Percentiles rank a stretch among this genome's conserved stretches.
These are phyloP conservation scores for Ormyrus thymus DNA, from an alignment of 2,888 invertebrate genomes.

Conservation along the genomic window DNA sequence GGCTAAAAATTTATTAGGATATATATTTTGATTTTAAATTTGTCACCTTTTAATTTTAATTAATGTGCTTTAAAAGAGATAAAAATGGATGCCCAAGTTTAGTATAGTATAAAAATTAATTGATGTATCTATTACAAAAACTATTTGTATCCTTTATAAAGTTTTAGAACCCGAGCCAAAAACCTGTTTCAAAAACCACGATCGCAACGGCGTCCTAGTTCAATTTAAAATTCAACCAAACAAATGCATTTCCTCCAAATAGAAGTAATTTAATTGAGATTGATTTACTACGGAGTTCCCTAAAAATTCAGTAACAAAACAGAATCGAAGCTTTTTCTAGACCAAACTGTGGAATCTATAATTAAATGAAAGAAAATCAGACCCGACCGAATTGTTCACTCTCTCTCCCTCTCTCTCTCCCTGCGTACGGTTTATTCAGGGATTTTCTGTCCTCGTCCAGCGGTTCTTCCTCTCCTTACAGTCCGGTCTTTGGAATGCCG, in stretches of 20 bases:
- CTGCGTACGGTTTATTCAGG: not conserved
- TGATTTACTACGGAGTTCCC: not conserved
- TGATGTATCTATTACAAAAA: no score
- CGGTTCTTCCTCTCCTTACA: conserved; percentile 14
- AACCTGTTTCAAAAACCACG: no score
- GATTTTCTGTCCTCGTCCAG: conserved; percentile 17
- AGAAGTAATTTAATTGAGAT: not conserved
- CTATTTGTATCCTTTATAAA: no score
- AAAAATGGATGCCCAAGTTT: no score
- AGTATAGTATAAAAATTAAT: no score
- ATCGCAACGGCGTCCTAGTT: no score
- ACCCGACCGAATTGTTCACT: not conserved
- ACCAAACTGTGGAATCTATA: conserved; percentile 6
- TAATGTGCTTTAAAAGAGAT: no score
- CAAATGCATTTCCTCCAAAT: not conserved
- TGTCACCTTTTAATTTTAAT: no score
- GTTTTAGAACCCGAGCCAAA: no score
- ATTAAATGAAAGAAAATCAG: conserved; percentile 21
- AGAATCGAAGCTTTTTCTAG: no score
- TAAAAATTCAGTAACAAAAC: no score
- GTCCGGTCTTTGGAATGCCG: conserved; percentile 69
- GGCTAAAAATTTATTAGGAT: not conserved
- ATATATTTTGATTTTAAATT: no score
- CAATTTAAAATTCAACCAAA: not conserved
- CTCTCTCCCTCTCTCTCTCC: conserved; percentile 14